Conservation (phyloP, 2,888 invertebrate genomes). For the Ischnura elegans region DNA sequence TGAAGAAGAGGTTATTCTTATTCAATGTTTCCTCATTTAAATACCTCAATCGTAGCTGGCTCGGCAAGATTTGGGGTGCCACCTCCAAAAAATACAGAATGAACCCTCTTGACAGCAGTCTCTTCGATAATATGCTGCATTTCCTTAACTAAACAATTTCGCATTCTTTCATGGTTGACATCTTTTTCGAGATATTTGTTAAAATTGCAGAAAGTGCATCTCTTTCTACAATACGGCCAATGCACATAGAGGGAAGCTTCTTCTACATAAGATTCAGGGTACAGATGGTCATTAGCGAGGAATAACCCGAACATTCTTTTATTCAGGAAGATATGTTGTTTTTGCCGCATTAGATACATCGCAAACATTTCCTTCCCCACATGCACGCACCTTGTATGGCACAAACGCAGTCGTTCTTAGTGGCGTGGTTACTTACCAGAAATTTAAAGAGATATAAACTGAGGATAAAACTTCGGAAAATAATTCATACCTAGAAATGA, state of each 20-base stretch:
- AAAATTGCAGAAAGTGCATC: constrained; percentile 70
- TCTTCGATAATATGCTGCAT: constrained; percentile 10
- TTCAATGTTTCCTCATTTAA: background rate
- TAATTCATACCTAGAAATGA: too few species aligned
- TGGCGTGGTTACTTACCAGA: too few species aligned
- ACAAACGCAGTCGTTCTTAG: too few species aligned
- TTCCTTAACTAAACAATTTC: constrained; percentile 63
- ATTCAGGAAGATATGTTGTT: background rate
- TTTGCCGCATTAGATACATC: too few species aligned
- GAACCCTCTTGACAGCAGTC: constrained; percentile 29
- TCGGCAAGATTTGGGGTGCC: constrained; percentile 71
- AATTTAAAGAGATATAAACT: too few species aligned
- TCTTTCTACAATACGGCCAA: constrained; percentile 70
- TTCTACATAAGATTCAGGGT: background rate
- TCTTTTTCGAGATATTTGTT: constrained; percentile 68
- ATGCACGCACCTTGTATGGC: too few species aligned
- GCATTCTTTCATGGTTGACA: constrained; percentile 65
- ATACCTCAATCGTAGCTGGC: constrained; percentile 70
- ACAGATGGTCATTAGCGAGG: background rate
- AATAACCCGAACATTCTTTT: background rate
- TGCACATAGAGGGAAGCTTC: constrained; percentile 69
- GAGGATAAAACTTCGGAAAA: too few species aligned
- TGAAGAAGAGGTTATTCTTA: background rate
- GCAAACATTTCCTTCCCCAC: too few species aligned
- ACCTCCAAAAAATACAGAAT: constrained; percentile 71